These are phyloP conservation scores for Idris sp. DNA, from an alignment of 1,140 invertebrate species.

Conservation along the genomic window DNA sequence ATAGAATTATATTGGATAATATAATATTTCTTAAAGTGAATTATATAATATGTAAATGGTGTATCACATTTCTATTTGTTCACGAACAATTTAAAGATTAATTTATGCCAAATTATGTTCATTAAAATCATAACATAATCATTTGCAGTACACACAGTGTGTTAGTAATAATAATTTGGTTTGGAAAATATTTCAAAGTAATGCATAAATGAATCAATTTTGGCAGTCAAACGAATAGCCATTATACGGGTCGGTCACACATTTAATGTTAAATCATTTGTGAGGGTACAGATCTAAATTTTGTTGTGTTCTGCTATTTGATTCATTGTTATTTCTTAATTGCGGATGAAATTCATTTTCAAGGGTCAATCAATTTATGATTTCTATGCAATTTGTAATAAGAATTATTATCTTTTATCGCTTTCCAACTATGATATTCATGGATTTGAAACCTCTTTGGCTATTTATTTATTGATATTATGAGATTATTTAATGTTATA, in stretches of 20 bases:
- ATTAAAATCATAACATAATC: constrained; percentile 26
- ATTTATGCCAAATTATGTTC: constrained; percentile 32
- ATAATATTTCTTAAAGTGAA: too few relatives aligned
- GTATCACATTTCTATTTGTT: constrained; percentile 9
- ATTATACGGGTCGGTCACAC: constrained; percentile 16
- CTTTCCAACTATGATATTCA: too few relatives aligned
- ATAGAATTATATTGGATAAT: too few relatives aligned
- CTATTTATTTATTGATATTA: too few relatives aligned
- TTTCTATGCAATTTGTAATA: too few relatives aligned
- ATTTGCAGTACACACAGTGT: constrained; percentile 10
- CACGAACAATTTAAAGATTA: constrained; percentile 13
- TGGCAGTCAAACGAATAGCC: constrained; percentile 23
- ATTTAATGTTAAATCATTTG: constrained; percentile 25
- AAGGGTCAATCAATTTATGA: too few relatives aligned
- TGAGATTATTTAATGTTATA: too few relatives aligned
- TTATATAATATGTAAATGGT: too few relatives aligned
- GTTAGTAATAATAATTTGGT: constrained; percentile 29
- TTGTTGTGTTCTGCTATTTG: neutral
- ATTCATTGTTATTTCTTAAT: constrained; percentile 6
- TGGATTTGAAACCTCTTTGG: too few relatives aligned
- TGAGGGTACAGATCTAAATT: neutral
- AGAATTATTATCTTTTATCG: too few relatives aligned
- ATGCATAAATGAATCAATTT: constrained; percentile 33
- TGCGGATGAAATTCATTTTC: neutral
- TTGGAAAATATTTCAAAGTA: constrained; percentile 20